Evolutionary conservation across 2,797 vertebrate species (phyloP).

Genomic region (Oreortyx pictus): DNA sequence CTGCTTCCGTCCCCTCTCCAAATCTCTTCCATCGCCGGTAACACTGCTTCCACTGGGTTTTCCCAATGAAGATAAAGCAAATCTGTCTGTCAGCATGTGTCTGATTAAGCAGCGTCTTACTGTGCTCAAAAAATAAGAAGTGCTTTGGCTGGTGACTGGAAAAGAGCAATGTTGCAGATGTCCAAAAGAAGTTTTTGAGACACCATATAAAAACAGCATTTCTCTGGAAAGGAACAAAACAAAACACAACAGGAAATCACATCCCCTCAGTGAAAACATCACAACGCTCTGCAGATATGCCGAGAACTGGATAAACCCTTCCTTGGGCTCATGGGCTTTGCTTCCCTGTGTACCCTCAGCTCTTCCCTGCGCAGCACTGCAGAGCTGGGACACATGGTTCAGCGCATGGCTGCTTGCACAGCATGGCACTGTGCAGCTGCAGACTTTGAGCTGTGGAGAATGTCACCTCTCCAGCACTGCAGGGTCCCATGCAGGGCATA

Average conservation of each 20-base stretch:
- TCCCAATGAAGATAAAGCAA: neutral
- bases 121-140: neutral
- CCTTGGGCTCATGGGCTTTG: accelerated
- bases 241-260: accelerated
- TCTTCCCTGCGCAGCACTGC: too few relatives aligned
- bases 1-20: neutral
- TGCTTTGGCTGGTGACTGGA: neutral
- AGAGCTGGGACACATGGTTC: too few relatives aligned
- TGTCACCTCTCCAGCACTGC: neutral
- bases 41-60: neutral
- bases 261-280: accelerated
- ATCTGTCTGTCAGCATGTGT: neutral
- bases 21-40: accelerated
- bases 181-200: neutral
- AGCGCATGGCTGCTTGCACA: too few relatives aligned
- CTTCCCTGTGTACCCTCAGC: neutral
- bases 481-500: neutral
- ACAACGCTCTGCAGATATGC: neutral
- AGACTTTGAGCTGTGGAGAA: neutral
- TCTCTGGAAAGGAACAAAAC: neutral
- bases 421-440: neutral
- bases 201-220: accelerated
- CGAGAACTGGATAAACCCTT: accelerated
- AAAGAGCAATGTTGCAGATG: neutral
- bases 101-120: neutral